A percentile compares a stretch with the other conserved stretches of the same genome.
Evolutionary conservation across 2,888 invertebrate genomes (phyloP).

Genomic region (Eilema caniola): DNA sequence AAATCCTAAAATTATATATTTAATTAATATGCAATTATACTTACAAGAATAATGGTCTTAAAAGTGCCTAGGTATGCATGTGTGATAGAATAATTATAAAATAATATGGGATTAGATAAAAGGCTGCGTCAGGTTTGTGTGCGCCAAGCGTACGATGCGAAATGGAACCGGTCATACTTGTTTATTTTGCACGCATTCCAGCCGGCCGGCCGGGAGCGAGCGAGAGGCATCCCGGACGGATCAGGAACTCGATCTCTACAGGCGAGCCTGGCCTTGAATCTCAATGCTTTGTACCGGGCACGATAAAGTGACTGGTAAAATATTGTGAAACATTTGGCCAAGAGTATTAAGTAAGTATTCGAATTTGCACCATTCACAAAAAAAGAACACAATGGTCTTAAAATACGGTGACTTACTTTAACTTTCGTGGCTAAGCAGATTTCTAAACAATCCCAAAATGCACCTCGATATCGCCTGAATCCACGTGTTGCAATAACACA

Average conservation of each 20-base stretch:
- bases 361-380: conserved; percentile 1
- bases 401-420: conserved; percentile 20
- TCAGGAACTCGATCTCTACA: conserved; percentile 76
- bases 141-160: conserved; percentile 75
- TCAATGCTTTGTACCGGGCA: conserved; percentile 49
- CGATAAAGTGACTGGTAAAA: conserved; percentile 53
- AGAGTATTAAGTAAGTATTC: conserved; percentile 12
- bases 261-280: conserved; percentile 76
- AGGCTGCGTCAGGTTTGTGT: conserved; percentile 67
- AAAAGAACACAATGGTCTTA: conserved; percentile 40
- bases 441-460: conserved; percentile 26
- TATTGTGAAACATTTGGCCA: conserved; percentile 60
- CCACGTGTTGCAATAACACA: conserved; percentile 19
- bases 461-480: conserved; percentile 20
- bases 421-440: conserved; percentile 21
- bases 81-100: conserved; percentile 54
- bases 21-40: neutral
- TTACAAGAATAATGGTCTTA: neutral
- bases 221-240: conserved; percentile 76
- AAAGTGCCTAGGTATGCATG: neutral
- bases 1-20: neutral
- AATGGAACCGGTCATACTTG: conserved; percentile 80
- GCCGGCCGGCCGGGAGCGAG: conserved; percentile 75
- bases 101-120: conserved; percentile 65
- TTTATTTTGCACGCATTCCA: conserved; percentile 87